A percentile compares a stretch with the other conserved stretches of the same genome.
These are phyloP conservation scores for Drosophila formosana DNA, from an alignment of 2,888 invertebrate genomes.

Conservation along the genomic window DNA sequence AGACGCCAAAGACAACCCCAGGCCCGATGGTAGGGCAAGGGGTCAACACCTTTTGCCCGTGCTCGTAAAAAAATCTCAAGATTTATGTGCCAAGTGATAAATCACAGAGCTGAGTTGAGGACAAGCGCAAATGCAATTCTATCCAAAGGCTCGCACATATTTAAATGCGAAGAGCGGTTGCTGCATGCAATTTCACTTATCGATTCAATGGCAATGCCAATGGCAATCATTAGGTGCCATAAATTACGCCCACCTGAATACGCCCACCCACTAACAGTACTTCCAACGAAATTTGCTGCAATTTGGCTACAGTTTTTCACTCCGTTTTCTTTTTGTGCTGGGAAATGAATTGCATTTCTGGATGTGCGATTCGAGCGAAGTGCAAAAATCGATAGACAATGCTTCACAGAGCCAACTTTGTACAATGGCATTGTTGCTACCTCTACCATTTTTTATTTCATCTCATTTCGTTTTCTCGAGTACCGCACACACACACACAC, in stretches of 20 bases:
- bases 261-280: conserved; percentile 22
- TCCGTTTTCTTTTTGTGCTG: conserved; percentile 17
- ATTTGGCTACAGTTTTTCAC: conserved; percentile 36
- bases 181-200: conserved; percentile 35
- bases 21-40: conserved; percentile 13
- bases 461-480: conserved; percentile 70
- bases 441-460: conserved; percentile 42
- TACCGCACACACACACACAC: conserved; percentile 43
- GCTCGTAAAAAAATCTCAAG: conserved; percentile 29
- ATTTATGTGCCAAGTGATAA: conserved; percentile 55
- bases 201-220: conserved; percentile 24
- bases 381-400: conserved; percentile 80
- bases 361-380: conserved; percentile 58
- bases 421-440: conserved; percentile 55
- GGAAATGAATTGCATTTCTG: conserved; percentile 74
- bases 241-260: conserved; percentile 63
- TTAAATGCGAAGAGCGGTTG: conserved; percentile 9
- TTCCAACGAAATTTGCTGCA: conserved; percentile 43
- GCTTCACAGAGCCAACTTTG: conserved; percentile 38
- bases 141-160: conserved; percentile 1
- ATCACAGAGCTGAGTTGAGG: conserved; percentile 18
- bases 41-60: conserved; percentile 30
- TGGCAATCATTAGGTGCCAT: conserved; percentile 69
- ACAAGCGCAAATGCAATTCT: conserved; percentile 4
- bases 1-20: conserved; percentile 61